Evolutionary conservation across 2,888 invertebrate genomes (phyloP).

Genomic region (Micoletzkya japonica): DNA sequence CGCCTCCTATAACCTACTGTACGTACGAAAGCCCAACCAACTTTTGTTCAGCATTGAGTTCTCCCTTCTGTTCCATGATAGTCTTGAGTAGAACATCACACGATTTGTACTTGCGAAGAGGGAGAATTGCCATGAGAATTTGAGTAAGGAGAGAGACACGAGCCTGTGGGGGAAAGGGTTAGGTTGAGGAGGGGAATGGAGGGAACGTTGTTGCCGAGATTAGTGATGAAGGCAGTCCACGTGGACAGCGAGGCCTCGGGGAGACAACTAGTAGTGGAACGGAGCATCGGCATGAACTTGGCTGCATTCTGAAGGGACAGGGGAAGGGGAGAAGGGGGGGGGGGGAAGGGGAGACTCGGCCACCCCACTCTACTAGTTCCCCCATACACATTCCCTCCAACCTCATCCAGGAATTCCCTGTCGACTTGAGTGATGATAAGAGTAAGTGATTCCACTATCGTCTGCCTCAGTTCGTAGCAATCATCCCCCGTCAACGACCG

Average conservation of each 20-base stretch:
- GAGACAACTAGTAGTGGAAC: neutral
- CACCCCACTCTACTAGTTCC: neutral
- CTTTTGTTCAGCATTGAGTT: constrained; percentile 16
- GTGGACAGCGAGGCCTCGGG: constrained; percentile 5
- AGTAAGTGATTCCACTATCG: constrained; percentile 10
- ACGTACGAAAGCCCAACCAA: too few species aligned
- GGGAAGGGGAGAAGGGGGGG: neutral
- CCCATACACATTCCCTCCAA: neutral
- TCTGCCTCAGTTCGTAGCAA: neutral
- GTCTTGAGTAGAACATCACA: neutral
- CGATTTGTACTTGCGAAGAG: constrained; percentile 17
- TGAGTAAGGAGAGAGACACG: constrained; percentile 16
- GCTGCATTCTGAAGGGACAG: constrained; percentile 3
- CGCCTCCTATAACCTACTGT: too few species aligned
- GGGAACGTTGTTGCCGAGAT: constrained; percentile 10
- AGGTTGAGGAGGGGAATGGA: neutral
- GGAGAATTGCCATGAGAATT: constrained; percentile 24
- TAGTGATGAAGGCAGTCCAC: constrained; percentile 26
- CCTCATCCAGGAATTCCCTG: constrained; percentile 17
- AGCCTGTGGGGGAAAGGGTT: neutral
- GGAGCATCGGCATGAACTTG: constrained; percentile 19
- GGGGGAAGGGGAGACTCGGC: neutral
- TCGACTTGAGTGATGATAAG: constrained; percentile 14
- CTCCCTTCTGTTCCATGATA: constrained; percentile 25
- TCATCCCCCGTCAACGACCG: constrained; percentile 17